These are phyloP conservation scores for Drosophila kikkawai DNA, from an alignment of 1,140 invertebrate genomes.

Conservation along the genomic window DNA sequence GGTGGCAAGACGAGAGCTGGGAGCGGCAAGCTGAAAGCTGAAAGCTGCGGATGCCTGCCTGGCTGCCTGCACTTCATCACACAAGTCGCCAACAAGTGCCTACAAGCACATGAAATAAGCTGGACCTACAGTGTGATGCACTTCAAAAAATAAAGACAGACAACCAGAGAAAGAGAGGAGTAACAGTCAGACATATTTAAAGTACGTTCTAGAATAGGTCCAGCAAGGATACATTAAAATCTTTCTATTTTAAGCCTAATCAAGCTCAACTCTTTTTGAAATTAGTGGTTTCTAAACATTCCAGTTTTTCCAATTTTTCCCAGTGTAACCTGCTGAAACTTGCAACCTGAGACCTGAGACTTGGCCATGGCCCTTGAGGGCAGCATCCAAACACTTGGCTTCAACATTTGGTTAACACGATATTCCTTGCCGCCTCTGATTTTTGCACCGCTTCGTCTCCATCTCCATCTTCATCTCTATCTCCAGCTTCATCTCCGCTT, in stretches of 20 bases:
- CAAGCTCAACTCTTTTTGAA: background rate
- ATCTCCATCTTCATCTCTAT: background rate
- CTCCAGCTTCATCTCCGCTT: conserved; percentile 18
- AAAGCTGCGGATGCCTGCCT: conserved; percentile 29
- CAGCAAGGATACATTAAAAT: background rate
- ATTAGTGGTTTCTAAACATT: background rate
- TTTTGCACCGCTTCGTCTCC: conserved; percentile 24
- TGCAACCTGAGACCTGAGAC: conserved; percentile 22
- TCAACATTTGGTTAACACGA: conserved; percentile 79
- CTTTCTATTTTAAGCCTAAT: background rate
- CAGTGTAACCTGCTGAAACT: conserved; percentile 5
- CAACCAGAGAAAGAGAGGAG: background rate
- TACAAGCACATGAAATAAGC: conserved; percentile 48
- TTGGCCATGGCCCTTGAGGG: conserved; percentile 55
- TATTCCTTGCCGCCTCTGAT: conserved; percentile 73
- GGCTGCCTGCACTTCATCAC: conserved; percentile 74
- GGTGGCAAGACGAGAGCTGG: conserved; percentile 41
- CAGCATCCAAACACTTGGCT: conserved; percentile 75
- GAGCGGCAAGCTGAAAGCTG: conserved; percentile 5
- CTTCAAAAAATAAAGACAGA: background rate
- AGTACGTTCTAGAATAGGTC: background rate
- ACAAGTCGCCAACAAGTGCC: conserved; percentile 68
- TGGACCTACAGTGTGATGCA: conserved; percentile 11
- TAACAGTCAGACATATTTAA: background rate
- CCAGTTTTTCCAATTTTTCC: background rate